Evolutionary conservation across 2,888 invertebrate species (phyloP).

Genomic region (Hedychridium roseum): DNA sequence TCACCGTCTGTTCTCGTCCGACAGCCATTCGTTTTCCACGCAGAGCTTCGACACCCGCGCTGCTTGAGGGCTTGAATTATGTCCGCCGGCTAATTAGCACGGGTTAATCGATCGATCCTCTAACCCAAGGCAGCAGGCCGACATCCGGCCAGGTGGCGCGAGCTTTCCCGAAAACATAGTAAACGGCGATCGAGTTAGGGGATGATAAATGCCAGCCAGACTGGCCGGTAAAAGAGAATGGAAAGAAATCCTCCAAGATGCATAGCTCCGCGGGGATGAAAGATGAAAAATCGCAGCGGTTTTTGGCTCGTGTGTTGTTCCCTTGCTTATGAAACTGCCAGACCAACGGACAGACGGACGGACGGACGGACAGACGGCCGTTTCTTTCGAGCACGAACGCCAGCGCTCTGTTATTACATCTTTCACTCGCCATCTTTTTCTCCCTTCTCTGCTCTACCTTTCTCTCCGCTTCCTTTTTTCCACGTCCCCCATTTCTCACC

Average conservation of each 20-base stretch:
- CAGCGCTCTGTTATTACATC: slow-evolving; percentile 61
- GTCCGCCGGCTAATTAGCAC: slow-evolving; percentile 16
- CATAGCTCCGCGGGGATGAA: slow-evolving; percentile 15
- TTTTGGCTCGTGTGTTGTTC: slow-evolving; percentile 24
- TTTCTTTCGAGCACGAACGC: slow-evolving; percentile 52
- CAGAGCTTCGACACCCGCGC: too few species aligned
- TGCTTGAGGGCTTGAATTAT: slow-evolving; percentile 11
- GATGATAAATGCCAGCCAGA: slow-evolving; percentile 44
- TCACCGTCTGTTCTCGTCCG: too few species aligned
- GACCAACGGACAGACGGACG: slow-evolving; percentile 42
- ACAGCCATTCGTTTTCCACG: too few species aligned
- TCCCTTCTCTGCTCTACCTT: slow-evolving; percentile 17
- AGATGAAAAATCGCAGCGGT: slow-evolving; percentile 53
- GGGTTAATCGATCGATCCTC: slow-evolving; percentile 23
- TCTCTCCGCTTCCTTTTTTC: slow-evolving; percentile 13
- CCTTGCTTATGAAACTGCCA: slow-evolving; percentile 48
- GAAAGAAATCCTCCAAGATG: slow-evolving; percentile 22
- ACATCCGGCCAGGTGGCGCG: slow-evolving; percentile 55
- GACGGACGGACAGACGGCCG: slow-evolving; percentile 46
- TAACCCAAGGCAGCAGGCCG: too few species aligned
- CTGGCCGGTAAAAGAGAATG: slow-evolving; percentile 11
- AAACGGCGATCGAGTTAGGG: slow-evolving; percentile 46
- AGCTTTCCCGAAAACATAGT: slow-evolving; percentile 37
- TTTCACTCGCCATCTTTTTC: slow-evolving; percentile 35
- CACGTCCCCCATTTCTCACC: not conserved